Percentiles rank a stretch among this genome's conserved stretches.
Conservation (phyloP, 1,140 invertebrate genomes). For the Zophobas atratus region DNA sequence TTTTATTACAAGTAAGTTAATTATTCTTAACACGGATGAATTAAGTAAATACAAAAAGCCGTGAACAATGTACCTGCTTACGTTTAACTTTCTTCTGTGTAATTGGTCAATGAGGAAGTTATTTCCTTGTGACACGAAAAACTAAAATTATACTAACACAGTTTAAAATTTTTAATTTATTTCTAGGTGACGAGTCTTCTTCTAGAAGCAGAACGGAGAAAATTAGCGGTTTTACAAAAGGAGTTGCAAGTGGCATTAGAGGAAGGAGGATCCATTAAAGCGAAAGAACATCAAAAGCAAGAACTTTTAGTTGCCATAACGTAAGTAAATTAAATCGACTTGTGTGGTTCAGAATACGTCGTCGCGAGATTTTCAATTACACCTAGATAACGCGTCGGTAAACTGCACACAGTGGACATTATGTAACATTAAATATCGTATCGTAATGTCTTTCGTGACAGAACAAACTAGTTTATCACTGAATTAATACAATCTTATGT, state of each 20-base stretch:
- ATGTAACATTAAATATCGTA: too few species aligned
- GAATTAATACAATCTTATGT: too few species aligned
- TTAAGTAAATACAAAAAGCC: constrained; percentile 20
- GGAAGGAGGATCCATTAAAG: constrained; percentile 77
- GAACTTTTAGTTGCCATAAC: constrained; percentile 78
- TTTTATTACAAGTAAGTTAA: constrained; percentile 23
- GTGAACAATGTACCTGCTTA: constrained; percentile 15
- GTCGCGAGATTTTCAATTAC: too few species aligned
- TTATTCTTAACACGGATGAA: constrained; percentile 14
- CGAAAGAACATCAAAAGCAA: constrained; percentile 79
- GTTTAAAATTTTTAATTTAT: constrained; percentile 30
- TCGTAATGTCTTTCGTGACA: too few species aligned
- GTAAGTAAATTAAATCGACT: constrained; percentile 69
- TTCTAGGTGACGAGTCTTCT: constrained; percentile 79
- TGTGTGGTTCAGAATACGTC: constrained; percentile 4
- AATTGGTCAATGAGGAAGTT: constrained; percentile 21
- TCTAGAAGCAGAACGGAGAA: constrained; percentile 78
- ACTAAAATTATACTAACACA: constrained; percentile 32
- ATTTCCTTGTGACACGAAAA: constrained; percentile 31
- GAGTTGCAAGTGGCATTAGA: constrained; percentile 77
- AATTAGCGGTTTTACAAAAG: constrained; percentile 77
- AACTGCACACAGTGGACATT: too few species aligned
- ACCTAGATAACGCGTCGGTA: too few species aligned
- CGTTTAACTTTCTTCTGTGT: constrained; percentile 18
- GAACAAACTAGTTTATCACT: too few species aligned